phyloP scores from a whole-genome alignment of 2,888 invertebrate species.

The Mongoloraphidia duomilia region DNA sequence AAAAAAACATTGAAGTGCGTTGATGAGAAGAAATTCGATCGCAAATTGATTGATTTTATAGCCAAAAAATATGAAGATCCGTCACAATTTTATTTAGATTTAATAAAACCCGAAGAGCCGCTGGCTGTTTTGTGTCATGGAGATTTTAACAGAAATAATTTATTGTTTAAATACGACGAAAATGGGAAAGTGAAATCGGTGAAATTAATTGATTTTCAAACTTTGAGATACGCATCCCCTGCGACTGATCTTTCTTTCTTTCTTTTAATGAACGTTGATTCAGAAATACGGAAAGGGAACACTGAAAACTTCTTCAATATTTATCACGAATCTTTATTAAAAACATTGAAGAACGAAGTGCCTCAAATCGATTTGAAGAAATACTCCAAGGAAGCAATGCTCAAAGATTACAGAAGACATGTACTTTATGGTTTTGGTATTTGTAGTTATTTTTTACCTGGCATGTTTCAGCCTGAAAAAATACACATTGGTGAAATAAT shows the following conservation, averaged over 20 bases:
- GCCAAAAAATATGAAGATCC: neutral
- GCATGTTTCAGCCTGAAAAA: no score
- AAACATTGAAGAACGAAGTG: no score
- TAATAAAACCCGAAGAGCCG: neutral
- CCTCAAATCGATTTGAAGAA: no score
- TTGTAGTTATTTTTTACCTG: no score
- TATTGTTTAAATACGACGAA: neutral
- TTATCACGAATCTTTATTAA: no score
- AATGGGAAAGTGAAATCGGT: neutral
- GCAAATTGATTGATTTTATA: neutral
- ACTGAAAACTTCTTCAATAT: no score
- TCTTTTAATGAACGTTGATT: neutral
- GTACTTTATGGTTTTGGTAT: no score
- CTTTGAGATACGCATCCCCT: neutral
- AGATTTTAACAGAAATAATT: neutral
- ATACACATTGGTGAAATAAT: no score
- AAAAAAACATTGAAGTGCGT: neutral
- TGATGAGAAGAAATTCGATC: neutral
- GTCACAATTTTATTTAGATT: neutral
- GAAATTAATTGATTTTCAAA: neutral
- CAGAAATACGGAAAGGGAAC: neutral
- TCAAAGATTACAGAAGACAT: no score
- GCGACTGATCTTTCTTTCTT: neutral
- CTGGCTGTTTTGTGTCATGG: neutral
- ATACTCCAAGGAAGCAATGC: no score